These are phyloP conservation scores for Mus spicilegus DNA, from an alignment of 2,113 vertebrate genomes.

Conservation along the genomic window DNA sequence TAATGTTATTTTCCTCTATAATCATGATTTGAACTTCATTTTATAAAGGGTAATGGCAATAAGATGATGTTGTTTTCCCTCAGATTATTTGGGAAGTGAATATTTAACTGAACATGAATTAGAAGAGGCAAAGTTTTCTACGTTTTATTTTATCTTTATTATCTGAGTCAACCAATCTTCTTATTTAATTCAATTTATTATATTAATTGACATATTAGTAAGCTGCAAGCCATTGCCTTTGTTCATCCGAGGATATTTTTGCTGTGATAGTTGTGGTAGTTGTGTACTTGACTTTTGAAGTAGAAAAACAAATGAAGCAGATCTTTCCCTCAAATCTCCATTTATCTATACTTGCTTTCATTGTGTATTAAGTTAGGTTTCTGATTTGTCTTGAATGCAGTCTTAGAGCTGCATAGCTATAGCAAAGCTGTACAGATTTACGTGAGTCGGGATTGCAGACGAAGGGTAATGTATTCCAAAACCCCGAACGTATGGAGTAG, in stretches of 20 bases:
- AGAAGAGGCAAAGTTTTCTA: conserved; percentile 28
- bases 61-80: background rate
- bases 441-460: background rate
- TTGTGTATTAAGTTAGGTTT: conserved; percentile 5
- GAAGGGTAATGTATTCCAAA: background rate
- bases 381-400: background rate
- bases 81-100: background rate
- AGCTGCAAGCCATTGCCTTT: conserved; percentile 11
- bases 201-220: background rate
- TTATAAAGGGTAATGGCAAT: background rate
- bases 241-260: conserved; percentile 38
- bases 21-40: conserved; percentile 37
- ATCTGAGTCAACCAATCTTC: background rate
- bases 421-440: background rate
- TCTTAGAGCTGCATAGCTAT: background rate
- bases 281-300: conserved; percentile 50
- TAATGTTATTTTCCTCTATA: background rate
- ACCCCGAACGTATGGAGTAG: background rate
- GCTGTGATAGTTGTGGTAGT: background rate
- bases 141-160: conserved; percentile 39
- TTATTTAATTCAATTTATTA: conserved; percentile 49
- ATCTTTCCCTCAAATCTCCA: background rate
- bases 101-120: conserved; percentile 40
- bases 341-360: background rate
- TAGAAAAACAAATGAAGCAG: conserved; percentile 43